Evolutionary conservation across 2,797 vertebrate genomes (phyloP), one percentile per base, ranked within the genome.

Genomic region (Pipistrellus nathusii): DNA sequence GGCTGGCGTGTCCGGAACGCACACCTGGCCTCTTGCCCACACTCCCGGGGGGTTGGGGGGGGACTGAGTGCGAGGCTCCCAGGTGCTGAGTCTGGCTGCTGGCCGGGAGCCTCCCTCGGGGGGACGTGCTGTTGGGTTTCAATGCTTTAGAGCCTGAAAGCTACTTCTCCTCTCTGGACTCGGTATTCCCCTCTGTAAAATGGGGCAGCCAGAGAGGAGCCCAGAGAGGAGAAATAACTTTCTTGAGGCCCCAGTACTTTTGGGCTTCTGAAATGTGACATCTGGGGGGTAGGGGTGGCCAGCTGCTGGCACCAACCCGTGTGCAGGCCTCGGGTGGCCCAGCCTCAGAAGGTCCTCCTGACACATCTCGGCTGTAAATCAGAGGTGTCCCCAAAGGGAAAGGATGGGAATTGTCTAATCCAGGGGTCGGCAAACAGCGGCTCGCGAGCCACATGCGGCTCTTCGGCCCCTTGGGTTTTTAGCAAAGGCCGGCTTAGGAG

Each of bases 241-340:
- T 20, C 72, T 68, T 3, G 1, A 30, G 68, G n/a, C 7, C 41
- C 55, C 1, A 0, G 55, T 11, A 5, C 53, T 2, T 6, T 27
- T 9, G n/a, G 3, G 3, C 38, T 1, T 13, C 44, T 5, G n/a
- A 51, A 48, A 1, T 32, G 21, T 6, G 44, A 12, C 13, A 1
- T 25, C 35, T 9, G 4, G 21, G 14, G 35, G 62, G 17, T 14
- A 2, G 2, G 35, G 62, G 20, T 11, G 15, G 30, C 66, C 57
- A 21, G 59, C 3, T 0, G 0, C 66, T 6, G 72, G 73, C 0
- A 2, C 23, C 2, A 2, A 11, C 3, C 3, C 8, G 10, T 8
- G 8, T 4, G 9, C 25, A 1, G 48, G 10, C 53, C 41, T 8
- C n/a, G 11, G 72, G 27, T 2, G 25, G 55, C 2, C 30, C 2